These are phyloP conservation scores for Hemaris fuciformis DNA, from an alignment of 2,888 invertebrate genomes.

Conservation along the genomic window DNA sequence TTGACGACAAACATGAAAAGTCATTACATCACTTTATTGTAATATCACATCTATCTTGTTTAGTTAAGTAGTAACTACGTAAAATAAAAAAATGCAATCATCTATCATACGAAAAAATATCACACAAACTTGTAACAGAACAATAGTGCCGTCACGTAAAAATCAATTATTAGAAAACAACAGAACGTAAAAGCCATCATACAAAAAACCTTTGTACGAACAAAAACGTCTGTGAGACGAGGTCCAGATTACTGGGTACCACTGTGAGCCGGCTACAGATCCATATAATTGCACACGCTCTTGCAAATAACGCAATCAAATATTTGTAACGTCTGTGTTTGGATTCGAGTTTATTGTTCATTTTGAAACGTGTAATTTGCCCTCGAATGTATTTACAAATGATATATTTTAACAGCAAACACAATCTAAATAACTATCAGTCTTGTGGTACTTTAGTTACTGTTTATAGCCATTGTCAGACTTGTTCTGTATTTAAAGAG, in stretches of 20 bases:
- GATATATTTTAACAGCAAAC: neutral
- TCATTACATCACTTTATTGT: no score
- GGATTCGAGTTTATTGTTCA: slow-evolving; percentile 2
- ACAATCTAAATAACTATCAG: neutral
- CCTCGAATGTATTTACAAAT: slow-evolving; percentile 1
- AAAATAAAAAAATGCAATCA: neutral
- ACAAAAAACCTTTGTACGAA: neutral
- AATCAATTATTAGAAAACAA: neutral
- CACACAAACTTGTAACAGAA: neutral
- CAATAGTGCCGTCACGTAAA: neutral
- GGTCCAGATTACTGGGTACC: neutral
- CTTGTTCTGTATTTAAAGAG: neutral
- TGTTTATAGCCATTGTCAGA: neutral
- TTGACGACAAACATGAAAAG: no score
- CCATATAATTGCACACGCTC: slow-evolving; percentile 9
- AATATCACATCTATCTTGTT: neutral
- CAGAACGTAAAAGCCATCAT: neutral
- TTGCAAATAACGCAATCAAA: slow-evolving; percentile 10
- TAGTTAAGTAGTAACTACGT: no score
- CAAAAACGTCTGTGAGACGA: neutral
- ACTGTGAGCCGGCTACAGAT: neutral
- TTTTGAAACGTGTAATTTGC: slow-evolving; percentile 1
- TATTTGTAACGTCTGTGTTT: slow-evolving; percentile 7
- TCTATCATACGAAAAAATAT: no score
- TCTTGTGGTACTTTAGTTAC: neutral